These are phyloP conservation scores for Zaprionus ghesquierei DNA, from an alignment of 1,140 invertebrate genomes.

Conservation along the genomic window DNA sequence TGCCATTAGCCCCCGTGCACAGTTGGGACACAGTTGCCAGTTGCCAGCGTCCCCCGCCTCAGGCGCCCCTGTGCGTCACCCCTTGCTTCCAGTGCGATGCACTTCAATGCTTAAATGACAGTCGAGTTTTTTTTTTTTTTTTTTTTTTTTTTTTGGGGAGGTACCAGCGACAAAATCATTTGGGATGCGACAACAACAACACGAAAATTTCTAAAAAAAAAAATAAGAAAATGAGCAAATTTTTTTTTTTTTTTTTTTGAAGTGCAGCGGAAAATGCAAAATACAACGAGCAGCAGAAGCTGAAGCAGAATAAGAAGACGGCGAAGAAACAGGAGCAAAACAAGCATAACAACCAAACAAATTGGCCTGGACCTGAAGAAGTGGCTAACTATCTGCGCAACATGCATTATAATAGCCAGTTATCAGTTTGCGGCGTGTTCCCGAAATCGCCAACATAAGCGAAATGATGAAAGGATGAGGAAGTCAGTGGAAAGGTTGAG, in stretches of 20 bases:
- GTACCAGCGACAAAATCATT: conserved; percentile 40
- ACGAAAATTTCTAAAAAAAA: not conserved
- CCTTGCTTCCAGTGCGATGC: conserved; percentile 31
- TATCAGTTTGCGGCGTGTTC: not conserved
- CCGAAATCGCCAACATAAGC: not conserved
- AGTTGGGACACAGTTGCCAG: conserved; percentile 26
- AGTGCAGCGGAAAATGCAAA: conserved; percentile 37
- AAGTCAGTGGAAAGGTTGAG: not conserved
- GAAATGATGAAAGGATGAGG: not conserved
- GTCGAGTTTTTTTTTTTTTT: conserved; percentile 24
- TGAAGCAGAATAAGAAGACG: not conserved
- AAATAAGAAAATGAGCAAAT: conserved; percentile 25
- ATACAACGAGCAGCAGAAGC: conserved; percentile 6
- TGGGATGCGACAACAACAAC: conserved; percentile 32
- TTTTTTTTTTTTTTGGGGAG: not conserved
- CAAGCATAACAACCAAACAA: conserved; percentile 31
- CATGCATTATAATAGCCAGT: conserved; percentile 6
- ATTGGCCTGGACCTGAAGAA: conserved; percentile 29
- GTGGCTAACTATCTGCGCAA: conserved; percentile 19
- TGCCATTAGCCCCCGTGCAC: conserved; percentile 31
- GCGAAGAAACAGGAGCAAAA: not conserved
- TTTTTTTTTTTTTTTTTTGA: conserved; percentile 13
- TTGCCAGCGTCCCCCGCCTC: not conserved
- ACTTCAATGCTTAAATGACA: conserved; percentile 50
- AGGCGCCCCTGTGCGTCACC: not conserved